Evolutionary conservation across 1,140 invertebrate species (phyloP).

Genomic region (Euura lappo): DNA sequence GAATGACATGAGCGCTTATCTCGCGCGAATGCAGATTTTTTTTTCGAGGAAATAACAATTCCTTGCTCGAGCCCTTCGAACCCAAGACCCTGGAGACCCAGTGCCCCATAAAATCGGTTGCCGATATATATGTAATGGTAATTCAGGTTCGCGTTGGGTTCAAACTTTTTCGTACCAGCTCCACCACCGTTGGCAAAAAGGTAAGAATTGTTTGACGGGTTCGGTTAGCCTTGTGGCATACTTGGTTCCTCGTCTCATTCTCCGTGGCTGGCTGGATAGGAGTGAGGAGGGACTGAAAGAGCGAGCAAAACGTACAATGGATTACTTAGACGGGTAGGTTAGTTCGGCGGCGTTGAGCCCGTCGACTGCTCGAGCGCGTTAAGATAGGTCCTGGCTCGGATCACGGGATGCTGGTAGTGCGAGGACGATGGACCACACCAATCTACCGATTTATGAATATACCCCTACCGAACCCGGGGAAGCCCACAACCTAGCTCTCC

Average conservation of each 20-base stretch:
- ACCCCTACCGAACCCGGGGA: too few relatives aligned
- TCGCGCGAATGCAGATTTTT: too few relatives aligned
- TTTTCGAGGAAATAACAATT: too few relatives aligned
- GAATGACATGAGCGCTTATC: too few relatives aligned
- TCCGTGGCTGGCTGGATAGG: constrained; percentile 44
- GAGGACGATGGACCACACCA: too few relatives aligned
- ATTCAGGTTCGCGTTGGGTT: constrained; percentile 15
- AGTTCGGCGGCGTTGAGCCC: constrained; percentile 42
- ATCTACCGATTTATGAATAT: too few relatives aligned
- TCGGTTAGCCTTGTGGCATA: constrained; percentile 53
- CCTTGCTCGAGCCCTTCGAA: too few relatives aligned
- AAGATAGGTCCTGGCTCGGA: constrained; percentile 56
- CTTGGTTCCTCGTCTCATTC: constrained; percentile 32
- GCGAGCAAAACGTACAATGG: constrained; percentile 46
- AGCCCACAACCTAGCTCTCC: too few relatives aligned
- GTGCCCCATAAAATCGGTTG: too few relatives aligned
- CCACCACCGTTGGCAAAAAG: constrained; percentile 9
- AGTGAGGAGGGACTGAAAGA: constrained; percentile 47
- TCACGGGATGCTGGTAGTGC: background rate
- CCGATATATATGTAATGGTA: too few relatives aligned
- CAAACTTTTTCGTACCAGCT: constrained; percentile 9
- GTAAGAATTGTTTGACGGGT: constrained; percentile 39
- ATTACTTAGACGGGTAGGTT: constrained; percentile 57
- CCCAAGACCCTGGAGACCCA: too few relatives aligned
- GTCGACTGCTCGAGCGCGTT: constrained; percentile 46